A percentile compares a stretch with the other conserved stretches of the same genome.
Conservation (phyloP, 2,888 invertebrate species). For the Polydrusus tereticollis region DNA sequence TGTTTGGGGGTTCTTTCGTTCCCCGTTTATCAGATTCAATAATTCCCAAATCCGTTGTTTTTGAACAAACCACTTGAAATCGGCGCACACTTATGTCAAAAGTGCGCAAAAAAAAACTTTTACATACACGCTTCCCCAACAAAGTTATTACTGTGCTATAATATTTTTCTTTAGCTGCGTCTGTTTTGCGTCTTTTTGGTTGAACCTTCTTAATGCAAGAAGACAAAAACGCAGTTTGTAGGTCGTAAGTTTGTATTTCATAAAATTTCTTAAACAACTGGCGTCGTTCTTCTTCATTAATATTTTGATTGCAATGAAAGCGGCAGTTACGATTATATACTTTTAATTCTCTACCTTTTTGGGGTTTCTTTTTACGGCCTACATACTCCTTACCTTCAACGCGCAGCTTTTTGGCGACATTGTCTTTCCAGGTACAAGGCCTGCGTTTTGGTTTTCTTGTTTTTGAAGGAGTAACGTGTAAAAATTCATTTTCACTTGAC, state of each 20-base stretch:
- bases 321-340: not conserved
- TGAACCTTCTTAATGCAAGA: not conserved
- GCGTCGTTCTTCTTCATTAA: not conserved
- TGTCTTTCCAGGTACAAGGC: not conserved
- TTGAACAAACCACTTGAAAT: conserved; percentile 20
- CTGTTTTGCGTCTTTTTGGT: too few relatives aligned
- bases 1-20: conserved; percentile 20
- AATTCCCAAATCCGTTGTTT: conserved; percentile 6
- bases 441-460: not conserved
- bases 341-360: conserved; percentile 6
- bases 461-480: not conserved
- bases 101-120: too few relatives aligned
- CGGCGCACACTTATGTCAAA: conserved; percentile 25
- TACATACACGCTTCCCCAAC: conserved; percentile 22
- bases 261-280: conserved; percentile 8
- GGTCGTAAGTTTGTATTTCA: conserved; percentile 3
- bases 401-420: not conserved
- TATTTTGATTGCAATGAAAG: conserved; percentile 23
- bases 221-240: conserved; percentile 5
- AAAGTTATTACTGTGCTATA: conserved; percentile 12
- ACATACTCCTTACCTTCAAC: conserved; percentile 10
- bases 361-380: not conserved
- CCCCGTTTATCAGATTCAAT: conserved; percentile 22
- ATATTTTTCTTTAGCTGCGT: not conserved
- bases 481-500: not conserved